A percentile compares a stretch with the other conserved stretches of the same genome.
These are phyloP conservation scores for Erebia palarica DNA, from an alignment of 2,888 invertebrate genomes.

Conservation along the genomic window DNA sequence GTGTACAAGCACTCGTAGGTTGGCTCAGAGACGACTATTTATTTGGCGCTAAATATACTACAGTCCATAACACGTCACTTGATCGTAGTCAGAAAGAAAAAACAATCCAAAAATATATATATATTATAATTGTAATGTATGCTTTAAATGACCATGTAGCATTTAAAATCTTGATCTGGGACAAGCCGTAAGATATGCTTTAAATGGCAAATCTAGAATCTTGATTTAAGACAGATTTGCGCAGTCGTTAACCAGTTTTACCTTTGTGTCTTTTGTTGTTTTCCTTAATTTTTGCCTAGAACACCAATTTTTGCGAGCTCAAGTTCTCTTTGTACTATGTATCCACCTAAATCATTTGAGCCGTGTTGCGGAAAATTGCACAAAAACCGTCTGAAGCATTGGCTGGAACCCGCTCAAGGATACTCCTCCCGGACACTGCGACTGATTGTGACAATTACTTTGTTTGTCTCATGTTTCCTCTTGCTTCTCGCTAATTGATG, in stretches of 20 bases:
- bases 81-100: no score
- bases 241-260: neutral
- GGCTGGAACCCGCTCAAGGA: slow-evolving; percentile 47
- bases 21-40: no score
- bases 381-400: slow-evolving; percentile 46
- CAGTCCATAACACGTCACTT: no score
- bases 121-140: no score
- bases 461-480: slow-evolving; percentile 54
- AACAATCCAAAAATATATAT: no score
- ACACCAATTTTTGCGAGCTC: no score
- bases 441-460: slow-evolving; percentile 44
- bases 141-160: no score
- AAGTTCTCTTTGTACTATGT: neutral
- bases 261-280: neutral
- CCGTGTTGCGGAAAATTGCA: slow-evolving; percentile 46
- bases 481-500: slow-evolving; percentile 3
- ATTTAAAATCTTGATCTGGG: no score
- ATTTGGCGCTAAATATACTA: no score
- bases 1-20: no score
- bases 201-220: neutral
- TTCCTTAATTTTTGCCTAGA: neutral
- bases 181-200: no score
- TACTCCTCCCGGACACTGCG: slow-evolving; percentile 53
- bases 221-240: neutral
- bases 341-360: slow-evolving; percentile 41